Conservation (phyloP, 2,888 invertebrate species). For the Lycophotia porphyrea region DNA sequence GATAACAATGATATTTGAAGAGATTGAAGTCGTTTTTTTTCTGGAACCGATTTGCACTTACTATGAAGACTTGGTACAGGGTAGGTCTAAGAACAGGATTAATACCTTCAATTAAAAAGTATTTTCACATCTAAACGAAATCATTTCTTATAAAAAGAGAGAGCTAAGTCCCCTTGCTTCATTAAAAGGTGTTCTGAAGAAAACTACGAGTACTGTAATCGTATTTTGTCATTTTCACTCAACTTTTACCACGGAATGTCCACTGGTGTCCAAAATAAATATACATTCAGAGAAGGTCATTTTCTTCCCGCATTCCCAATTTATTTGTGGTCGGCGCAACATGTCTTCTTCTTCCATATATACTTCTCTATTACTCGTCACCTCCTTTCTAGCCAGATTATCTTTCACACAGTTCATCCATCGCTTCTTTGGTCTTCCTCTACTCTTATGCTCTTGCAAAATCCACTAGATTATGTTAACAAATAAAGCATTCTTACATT, state of each 20-base stretch:
- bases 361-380: too few species aligned
- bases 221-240: constrained; percentile 49
- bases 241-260: constrained; percentile 22
- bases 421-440: too few species aligned
- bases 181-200: constrained; percentile 33
- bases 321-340: too few species aligned
- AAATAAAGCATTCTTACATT: too few species aligned
- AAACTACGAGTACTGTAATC: constrained; percentile 41
- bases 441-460: too few species aligned
- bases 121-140: neutral
- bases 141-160: neutral
- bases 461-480: too few species aligned
- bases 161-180: neutral
- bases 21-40: neutral
- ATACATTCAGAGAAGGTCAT: constrained; percentile 11
- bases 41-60: neutral
- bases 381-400: too few species aligned
- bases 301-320: too few species aligned
- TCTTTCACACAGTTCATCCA: too few species aligned
- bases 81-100: neutral
- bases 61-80: neutral
- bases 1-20: neutral
- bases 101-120: neutral
- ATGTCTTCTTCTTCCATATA: too few species aligned
- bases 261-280: neutral